phyloP scores from a whole-genome alignment of 2,797 vertebrate species.

The Anguilla megastoma region DNA sequence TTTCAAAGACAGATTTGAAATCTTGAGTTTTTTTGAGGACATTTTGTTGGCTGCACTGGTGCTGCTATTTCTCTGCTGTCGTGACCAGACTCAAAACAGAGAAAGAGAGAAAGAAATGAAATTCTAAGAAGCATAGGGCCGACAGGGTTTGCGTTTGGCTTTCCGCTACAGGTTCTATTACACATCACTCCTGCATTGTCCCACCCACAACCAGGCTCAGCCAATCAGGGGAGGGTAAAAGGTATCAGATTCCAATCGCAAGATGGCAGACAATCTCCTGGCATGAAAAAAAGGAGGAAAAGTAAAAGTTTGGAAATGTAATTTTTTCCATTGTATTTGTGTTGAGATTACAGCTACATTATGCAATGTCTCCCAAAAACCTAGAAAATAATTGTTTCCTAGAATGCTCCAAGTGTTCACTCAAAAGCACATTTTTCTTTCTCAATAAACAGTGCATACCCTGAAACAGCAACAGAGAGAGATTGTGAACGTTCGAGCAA shows the following conservation, averaged over 20 bases:
- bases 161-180: background rate
- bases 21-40: background rate
- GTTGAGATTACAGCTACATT: background rate
- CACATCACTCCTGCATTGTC: background rate
- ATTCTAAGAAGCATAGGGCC: background rate
- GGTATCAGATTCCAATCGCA: background rate
- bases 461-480: background rate
- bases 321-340: background rate
- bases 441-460: background rate
- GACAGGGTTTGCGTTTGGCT: background rate
- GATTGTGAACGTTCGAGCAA: background rate
- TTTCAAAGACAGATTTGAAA: background rate
- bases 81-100: background rate
- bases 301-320: background rate
- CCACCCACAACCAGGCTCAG: background rate
- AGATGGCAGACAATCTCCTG: slow-evolving; percentile 6
- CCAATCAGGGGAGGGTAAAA: background rate
- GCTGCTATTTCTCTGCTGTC: background rate
- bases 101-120: background rate
- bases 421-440: background rate
- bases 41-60: background rate
- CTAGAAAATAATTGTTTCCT: background rate
- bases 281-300: background rate
- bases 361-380: background rate
- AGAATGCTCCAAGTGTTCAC: background rate